These are phyloP conservation scores for Nerophis ophidion DNA, from an alignment of 2,113 vertebrate genomes.

Conservation along the genomic window DNA sequence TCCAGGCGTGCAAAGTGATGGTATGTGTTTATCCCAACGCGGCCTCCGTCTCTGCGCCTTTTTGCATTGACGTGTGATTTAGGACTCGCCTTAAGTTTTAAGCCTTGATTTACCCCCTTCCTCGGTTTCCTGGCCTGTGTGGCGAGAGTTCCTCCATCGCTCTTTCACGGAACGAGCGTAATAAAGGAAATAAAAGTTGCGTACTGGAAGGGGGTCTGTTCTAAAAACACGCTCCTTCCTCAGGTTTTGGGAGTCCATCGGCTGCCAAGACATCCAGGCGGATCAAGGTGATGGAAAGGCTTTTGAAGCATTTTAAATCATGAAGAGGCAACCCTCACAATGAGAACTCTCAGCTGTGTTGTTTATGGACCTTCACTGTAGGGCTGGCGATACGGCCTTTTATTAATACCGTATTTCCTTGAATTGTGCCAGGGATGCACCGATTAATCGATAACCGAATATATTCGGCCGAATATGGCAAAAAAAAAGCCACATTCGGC, in stretches of 20 bases:
- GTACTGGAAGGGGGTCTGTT: constrained; percentile 4
- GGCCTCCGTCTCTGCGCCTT: constrained; percentile 25
- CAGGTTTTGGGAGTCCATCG: constrained; percentile 19
- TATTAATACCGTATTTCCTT: too few relatives aligned
- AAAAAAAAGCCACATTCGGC: too few relatives aligned
- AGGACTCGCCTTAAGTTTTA: constrained; percentile 27
- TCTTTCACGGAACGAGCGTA: constrained; percentile 11
- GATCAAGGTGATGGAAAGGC: constrained; percentile 28
- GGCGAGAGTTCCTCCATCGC: constrained; percentile 18
- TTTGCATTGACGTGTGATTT: constrained; percentile 44
- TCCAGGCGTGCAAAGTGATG: constrained; percentile 49
- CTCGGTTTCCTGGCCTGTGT: not conserved
- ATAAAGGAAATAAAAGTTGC: constrained; percentile 12
- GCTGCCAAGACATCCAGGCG: constrained; percentile 22
- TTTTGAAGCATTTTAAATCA: constrained; percentile 25
- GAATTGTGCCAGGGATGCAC: too few relatives aligned
- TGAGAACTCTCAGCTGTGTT: not conserved
- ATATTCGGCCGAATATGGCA: too few relatives aligned
- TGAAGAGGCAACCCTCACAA: constrained; percentile 1
- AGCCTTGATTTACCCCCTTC: constrained; percentile 21
- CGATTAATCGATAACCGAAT: too few relatives aligned
- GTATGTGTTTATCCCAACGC: constrained; percentile 56
- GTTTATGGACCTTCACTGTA: not conserved
- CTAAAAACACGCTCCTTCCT: constrained; percentile 14
- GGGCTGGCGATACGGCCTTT: too few relatives aligned